Conservation (phyloP, 2,113 vertebrate species). For the Dryoscopus gambensis region DNA sequence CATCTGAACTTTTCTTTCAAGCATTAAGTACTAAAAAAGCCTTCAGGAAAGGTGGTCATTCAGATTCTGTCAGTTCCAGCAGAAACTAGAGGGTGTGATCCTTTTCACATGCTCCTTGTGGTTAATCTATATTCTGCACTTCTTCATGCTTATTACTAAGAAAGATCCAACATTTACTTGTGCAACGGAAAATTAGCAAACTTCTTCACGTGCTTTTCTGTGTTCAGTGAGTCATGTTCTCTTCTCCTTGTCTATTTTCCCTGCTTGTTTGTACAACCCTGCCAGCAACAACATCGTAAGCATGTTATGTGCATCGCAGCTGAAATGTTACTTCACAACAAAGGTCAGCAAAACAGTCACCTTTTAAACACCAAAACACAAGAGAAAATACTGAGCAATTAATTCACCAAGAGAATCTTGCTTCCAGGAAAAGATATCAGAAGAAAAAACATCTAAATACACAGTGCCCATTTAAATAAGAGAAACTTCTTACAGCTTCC, state of each 20-base stretch:
- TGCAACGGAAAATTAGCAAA: neutral
- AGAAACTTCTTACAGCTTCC: constrained; percentile 83
- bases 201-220: neutral
- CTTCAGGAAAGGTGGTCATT: neutral
- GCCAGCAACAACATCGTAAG: neutral
- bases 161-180: neutral
- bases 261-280: neutral
- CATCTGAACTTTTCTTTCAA: neutral
- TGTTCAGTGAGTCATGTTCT: neutral
- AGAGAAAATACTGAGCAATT: neutral
- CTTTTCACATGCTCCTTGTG: neutral
- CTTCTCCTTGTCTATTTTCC: neutral
- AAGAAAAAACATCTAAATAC: neutral
- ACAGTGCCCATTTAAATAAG: neutral
- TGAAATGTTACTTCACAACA: neutral
- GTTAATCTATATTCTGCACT: neutral
- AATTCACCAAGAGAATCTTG: neutral
- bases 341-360: neutral
- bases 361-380: neutral
- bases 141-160: neutral
- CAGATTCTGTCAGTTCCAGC: neutral
- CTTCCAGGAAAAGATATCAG: neutral
- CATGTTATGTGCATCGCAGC: neutral
- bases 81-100: neutral
- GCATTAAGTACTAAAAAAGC: neutral